Evolutionary conservation across 1,140 invertebrate genomes (phyloP), one percentile per base, ranked within the genome.

Genomic region (Meloidogyne hapla): DNA sequence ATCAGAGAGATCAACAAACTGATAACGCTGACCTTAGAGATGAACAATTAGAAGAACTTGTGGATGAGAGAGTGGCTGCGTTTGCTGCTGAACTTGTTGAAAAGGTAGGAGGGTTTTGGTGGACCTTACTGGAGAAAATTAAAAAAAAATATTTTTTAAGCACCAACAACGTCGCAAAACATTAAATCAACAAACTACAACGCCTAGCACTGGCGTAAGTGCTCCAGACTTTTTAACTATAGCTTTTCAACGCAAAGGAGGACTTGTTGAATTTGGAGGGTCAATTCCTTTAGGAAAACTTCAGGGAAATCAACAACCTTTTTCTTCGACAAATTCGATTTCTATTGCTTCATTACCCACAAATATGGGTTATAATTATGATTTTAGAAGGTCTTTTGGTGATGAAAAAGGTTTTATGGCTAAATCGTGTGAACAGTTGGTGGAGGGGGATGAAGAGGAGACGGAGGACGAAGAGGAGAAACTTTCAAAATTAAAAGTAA

Each of bases 1-100:
- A 77, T 63, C 15, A 72, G 48, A 63, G 74, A 25, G 48, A 83
- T 78, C 75, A 83, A 76, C 15, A 23, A 9, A 62, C 76, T 25
- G 74, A 66, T 10, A 71, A 84, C 38, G 80, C 78, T 15, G 80
- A 85, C 26, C 48, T 85, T 23, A 76, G 81, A 23, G 83, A 81
- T 74, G 80, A 81, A 72, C 26, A 73, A 26, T 63, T 63, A 45
- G 65, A 33, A 33, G 18, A 67, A 67, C 65, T 67, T 33, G 40
- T 67, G 2, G 65, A 67, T 33, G 65, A 67, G 2, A 67, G 65
- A 15, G 21, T 67, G 65, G 28, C 5, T 28, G 28, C 15, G 13
- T 45, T 42, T 5, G 28, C 68, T 12, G 68, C 48, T 56, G 28
- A n/a, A 69, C 45, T 70, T 15, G 18, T 26, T 18, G 69, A 70